These are phyloP conservation scores for Choloepus hoffmanni DNA, from an alignment of 2,113 vertebrate species.

Conservation along the genomic window DNA sequence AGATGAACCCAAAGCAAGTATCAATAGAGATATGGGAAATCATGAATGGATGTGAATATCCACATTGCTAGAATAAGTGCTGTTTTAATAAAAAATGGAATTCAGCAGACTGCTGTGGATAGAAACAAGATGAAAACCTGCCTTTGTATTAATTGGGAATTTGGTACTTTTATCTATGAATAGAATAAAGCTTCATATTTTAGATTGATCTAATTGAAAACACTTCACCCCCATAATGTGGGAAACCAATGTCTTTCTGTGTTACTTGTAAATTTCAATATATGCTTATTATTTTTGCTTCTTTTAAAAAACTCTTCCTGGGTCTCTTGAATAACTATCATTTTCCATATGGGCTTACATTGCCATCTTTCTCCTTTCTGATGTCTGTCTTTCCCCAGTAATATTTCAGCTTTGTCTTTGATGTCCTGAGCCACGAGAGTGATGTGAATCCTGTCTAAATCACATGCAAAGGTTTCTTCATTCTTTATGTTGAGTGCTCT, in stretches of 20 bases:
- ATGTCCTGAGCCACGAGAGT: neutral
- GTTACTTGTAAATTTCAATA: slow-evolving; percentile 15
- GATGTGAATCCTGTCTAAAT: slow-evolving; percentile 16
- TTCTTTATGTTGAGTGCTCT: neutral
- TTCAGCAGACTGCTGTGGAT: neutral
- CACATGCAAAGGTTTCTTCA: neutral
- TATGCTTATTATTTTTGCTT: neutral
- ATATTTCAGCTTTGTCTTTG: neutral
- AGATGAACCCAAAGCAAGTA: no score
- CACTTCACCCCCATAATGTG: neutral
- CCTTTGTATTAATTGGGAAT: neutral
- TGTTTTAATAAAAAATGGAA: neutral
- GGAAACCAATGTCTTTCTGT: neutral
- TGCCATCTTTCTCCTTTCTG: neutral
- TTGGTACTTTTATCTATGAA: slow-evolving; percentile 15
- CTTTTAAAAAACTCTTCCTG: slow-evolving; percentile 35
- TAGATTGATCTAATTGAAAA: neutral
- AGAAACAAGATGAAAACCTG: slow-evolving; percentile 15
- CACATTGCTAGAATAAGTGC: neutral
- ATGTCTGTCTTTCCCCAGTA: neutral
- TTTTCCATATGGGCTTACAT: neutral
- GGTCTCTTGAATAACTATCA: neutral
- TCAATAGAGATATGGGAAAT: neutral
- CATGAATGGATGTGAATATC: neutral
- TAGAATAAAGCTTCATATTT: slow-evolving; percentile 18